Base-by-base conservation (phyloP, 2,888 invertebrate species). In the Ecdyonurus torrentis region DNA sequence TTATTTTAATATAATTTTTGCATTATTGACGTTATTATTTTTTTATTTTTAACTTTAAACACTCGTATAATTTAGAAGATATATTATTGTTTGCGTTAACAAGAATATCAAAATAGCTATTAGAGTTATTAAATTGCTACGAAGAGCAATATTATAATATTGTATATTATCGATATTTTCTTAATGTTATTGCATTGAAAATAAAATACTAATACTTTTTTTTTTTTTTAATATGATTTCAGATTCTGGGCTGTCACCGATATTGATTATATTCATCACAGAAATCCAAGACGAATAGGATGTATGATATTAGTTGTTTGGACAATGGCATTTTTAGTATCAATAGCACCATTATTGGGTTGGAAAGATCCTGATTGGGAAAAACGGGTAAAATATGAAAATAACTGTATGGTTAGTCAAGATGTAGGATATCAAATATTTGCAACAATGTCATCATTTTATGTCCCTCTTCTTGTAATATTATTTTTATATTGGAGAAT, bases 241-340 rank as follows among this genome's bases (percentile, higher is more conserved):
- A 85, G 89, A 75, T 93, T 89, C 76, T 91, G 91, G 90, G 90
- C 91, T 66, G 91, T 94, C 69, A 93, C 93, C 65, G 87, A 89
- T 74, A 87, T 91, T 69, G 89, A 91, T 76, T 92, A 93, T 78
- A 90, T 91, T 66, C 87, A 91, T 72, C 85, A 88, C 69, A 79
- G 91, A 66, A 90, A 88, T 58, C 85, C 85, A 10, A 81, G 80
- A 64, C 80, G 87, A 65, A 86, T 92, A 68, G 84, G 88, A 61
- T 76, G 85, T 64, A 91, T 91, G 89, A 89, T 92, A 66, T 79
- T 83, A 65, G 81, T 87, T 66, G 87, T 91, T 63, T 95, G 94
- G 94, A 76, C 84, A 62, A 85, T 89, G 50, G 86, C 92, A 58
- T 83, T 89, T 72, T 77, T 89, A 64, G 91, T 94, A 66, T 90